These are phyloP conservation scores for Drosophila cognata DNA, from an alignment of 2,888 invertebrate genomes.

Conservation along the genomic window DNA sequence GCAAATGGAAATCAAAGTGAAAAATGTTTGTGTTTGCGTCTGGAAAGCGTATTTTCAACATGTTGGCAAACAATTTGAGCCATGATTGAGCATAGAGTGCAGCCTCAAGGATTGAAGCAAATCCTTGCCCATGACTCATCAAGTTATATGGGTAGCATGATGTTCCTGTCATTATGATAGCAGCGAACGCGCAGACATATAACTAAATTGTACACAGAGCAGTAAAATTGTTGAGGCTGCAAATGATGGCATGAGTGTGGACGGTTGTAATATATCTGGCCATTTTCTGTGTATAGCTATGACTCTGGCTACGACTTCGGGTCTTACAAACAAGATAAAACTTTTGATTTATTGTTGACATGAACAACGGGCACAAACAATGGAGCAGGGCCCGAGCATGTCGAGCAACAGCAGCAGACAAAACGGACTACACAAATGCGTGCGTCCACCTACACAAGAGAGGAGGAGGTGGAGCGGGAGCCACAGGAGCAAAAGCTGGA, in stretches of 20 bases:
- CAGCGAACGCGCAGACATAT: slow-evolving; percentile 1
- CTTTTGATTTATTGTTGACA: slow-evolving; percentile 80
- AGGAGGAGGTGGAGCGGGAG: not conserved
- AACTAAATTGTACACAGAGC: slow-evolving; percentile 45
- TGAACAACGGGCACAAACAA: slow-evolving; percentile 58
- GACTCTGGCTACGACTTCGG: slow-evolving; percentile 8
- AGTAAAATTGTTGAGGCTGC: slow-evolving; percentile 56
- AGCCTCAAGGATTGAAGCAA: slow-evolving; percentile 13
- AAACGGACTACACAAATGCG: slow-evolving; percentile 58
- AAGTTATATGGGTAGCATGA: slow-evolving; percentile 11
- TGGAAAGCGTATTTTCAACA: slow-evolving; percentile 68
- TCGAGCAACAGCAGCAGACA: slow-evolving; percentile 33
- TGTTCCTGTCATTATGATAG: slow-evolving; percentile 39
- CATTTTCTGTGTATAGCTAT: slow-evolving; percentile 28
- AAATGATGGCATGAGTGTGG: slow-evolving; percentile 59
- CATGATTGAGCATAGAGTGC: slow-evolving; percentile 51
- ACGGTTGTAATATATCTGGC: slow-evolving; percentile 56
- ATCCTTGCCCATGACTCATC: slow-evolving; percentile 27
- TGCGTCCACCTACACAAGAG: slow-evolving; percentile 39
- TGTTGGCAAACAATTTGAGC: slow-evolving; percentile 65
- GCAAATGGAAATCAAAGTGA: slow-evolving; percentile 59
- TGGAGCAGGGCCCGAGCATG: slow-evolving; percentile 18
- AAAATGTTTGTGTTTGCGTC: slow-evolving; percentile 55
- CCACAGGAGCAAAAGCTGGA: not conserved
- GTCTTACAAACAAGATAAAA: slow-evolving; percentile 69